These are phyloP conservation scores for Campylorhamphus procurvoides DNA, from an alignment of 2,113 vertebrate genomes.

Conservation along the genomic window DNA sequence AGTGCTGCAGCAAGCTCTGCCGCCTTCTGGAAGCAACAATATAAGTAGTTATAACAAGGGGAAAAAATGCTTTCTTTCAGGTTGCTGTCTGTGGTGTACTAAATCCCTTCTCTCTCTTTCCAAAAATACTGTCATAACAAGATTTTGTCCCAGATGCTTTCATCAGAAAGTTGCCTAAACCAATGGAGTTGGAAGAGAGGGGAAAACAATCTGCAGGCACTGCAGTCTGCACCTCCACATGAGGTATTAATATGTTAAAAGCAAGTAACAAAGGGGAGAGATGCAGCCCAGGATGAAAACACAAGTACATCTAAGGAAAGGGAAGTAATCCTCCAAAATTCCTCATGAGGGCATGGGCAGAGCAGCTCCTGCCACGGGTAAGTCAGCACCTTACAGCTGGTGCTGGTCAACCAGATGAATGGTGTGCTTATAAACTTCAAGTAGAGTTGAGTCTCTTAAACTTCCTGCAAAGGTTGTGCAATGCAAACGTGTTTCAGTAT, in stretches of 20 bases:
- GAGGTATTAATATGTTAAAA: background rate
- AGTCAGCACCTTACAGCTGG: background rate
- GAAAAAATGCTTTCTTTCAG: background rate
- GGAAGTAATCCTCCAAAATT: background rate
- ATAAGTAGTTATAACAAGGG: background rate
- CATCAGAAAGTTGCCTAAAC: background rate
- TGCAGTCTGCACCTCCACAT: background rate
- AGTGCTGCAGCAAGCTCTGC: background rate
- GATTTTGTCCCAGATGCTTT: background rate
- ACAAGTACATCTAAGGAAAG: background rate
- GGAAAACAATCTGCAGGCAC: background rate
- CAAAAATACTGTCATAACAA: background rate
- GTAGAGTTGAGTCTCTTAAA: background rate
- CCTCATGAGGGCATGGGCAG: background rate
- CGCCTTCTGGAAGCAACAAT: background rate
- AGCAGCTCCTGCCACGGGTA: background rate
- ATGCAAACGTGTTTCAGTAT: background rate
- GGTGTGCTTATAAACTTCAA: background rate
- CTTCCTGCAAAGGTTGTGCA: background rate
- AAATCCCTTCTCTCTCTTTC: background rate
- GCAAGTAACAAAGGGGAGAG: background rate
- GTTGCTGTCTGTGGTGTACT: background rate
- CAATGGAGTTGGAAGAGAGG: background rate
- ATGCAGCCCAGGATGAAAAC: rapidly evolving
- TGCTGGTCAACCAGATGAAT: background rate